phyloP scores from a whole-genome alignment of 2,888 invertebrate genomes.

The Mylabris sibirica region DNA sequence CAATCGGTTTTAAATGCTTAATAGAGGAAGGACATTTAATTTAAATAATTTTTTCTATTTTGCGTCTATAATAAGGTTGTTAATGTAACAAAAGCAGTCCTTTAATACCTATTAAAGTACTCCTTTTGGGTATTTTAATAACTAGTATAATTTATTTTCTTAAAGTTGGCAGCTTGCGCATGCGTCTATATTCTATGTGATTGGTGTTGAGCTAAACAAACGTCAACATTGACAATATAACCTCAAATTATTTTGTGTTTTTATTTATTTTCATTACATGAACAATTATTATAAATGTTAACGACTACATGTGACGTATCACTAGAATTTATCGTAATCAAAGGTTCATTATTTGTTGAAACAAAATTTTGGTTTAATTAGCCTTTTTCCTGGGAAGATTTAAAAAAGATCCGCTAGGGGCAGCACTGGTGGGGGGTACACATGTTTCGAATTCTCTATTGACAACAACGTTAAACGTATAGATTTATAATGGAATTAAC shows the following conservation, averaged over 20 bases:
- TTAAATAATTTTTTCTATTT: too few relatives aligned
- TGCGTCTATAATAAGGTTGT: too few relatives aligned
- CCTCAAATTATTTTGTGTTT: not conserved
- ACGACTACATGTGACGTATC: slow-evolving; percentile 13
- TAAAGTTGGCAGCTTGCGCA: too few relatives aligned
- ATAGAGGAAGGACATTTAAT: too few relatives aligned
- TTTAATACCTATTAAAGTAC: too few relatives aligned
- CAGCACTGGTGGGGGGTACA: not conserved
- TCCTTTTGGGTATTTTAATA: too few relatives aligned
- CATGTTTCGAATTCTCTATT: not conserved
- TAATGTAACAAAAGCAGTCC: too few relatives aligned
- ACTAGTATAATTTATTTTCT: too few relatives aligned
- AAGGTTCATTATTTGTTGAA: not conserved
- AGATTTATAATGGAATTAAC: not conserved
- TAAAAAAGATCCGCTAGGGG: not conserved
- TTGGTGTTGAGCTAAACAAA: not conserved
- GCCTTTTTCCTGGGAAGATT: not conserved
- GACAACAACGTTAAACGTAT: not conserved
- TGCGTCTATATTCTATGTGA: not conserved
- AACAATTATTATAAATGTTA: slow-evolving; percentile 17
- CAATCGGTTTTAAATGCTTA: too few relatives aligned
- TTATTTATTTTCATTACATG: not conserved
- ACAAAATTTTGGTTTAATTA: slow-evolving; percentile 16
- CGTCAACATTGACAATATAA: not conserved
- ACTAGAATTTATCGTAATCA: slow-evolving; percentile 8